A percentile compares a stretch with the other conserved stretches of the same genome.
Conservation (phyloP, 2,888 invertebrate genomes). For the Yponomeuta sedellus region DNA sequence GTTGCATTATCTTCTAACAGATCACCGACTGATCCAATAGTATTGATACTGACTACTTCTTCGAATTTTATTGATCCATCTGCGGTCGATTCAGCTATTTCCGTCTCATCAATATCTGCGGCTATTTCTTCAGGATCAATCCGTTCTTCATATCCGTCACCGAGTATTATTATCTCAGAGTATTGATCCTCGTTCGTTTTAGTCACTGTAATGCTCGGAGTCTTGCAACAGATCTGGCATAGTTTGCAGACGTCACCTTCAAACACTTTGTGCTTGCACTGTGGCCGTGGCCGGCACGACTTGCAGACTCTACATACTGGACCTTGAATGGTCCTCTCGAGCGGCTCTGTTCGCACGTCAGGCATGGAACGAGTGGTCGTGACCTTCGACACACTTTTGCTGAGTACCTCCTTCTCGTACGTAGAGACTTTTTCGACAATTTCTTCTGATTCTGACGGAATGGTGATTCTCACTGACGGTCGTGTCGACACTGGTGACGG, state of each 20-base stretch:
- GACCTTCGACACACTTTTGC: not conserved
- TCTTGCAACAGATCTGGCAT: not conserved
- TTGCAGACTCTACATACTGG: not conserved
- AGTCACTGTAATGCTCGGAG: not conserved
- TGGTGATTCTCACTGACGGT: not conserved
- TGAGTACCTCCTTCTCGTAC: not conserved
- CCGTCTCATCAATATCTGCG: too few species aligned
- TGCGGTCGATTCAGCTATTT: too few species aligned
- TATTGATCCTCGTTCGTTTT: not conserved
- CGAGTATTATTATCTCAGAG: not conserved
- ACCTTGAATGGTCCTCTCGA: not conserved
- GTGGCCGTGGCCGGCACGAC: not conserved
- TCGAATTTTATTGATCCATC: not conserved
- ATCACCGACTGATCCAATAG: not conserved
- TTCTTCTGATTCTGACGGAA: not conserved
- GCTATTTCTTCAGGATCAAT: not conserved
- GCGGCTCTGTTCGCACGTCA: not conserved
- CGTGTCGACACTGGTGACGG: not conserved
- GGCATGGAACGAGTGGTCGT: not conserved
- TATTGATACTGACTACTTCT: not conserved
- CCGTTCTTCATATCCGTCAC: not conserved
- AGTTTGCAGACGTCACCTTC: not conserved
- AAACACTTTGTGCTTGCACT: not conserved
- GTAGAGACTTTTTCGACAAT: not conserved
- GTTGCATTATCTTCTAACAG: not conserved